Conservation (phyloP, 1,140 invertebrate species). For the Alviniconcha marisindica region DNA sequence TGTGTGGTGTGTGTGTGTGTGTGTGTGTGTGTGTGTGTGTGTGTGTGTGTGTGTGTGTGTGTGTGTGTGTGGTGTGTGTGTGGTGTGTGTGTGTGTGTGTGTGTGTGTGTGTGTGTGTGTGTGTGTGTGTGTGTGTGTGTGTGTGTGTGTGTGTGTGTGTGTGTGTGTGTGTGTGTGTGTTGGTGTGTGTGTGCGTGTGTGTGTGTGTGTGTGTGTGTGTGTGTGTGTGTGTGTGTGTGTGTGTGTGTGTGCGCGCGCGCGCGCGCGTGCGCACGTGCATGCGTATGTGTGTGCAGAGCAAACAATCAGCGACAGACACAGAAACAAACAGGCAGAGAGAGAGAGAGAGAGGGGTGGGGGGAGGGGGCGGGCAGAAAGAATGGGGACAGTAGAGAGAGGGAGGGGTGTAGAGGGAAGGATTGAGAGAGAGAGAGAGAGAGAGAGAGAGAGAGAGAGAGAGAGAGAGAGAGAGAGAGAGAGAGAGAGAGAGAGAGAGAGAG, state of each 20-base stretch:
- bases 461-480: background rate
- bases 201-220: too few relatives aligned
- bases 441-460: slow-evolving; percentile 17
- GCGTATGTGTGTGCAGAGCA: background rate
- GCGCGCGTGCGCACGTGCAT: background rate
- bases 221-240: slow-evolving; percentile 16
- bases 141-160: slow-evolving; percentile 17
- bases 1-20: too few relatives aligned
- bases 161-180: slow-evolving; percentile 7
- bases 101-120: slow-evolving; percentile 17
- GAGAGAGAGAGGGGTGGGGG: slow-evolving; percentile 31
- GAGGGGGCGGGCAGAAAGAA: background rate
- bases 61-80: background rate
- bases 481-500: background rate
- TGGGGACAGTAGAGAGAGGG: background rate
- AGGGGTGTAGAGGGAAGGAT: background rate
- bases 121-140: slow-evolving; percentile 17
- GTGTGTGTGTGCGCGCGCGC: background rate
- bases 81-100: background rate
- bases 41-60: too few relatives aligned
- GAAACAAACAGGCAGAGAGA: slow-evolving; percentile 15
- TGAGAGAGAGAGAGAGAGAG: background rate
- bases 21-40: too few relatives aligned
- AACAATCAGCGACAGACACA: background rate
- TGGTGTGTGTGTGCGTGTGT: background rate